Base-by-base conservation (phyloP, 2,888 invertebrate genomes). In the Coleophora deauratella region DNA sequence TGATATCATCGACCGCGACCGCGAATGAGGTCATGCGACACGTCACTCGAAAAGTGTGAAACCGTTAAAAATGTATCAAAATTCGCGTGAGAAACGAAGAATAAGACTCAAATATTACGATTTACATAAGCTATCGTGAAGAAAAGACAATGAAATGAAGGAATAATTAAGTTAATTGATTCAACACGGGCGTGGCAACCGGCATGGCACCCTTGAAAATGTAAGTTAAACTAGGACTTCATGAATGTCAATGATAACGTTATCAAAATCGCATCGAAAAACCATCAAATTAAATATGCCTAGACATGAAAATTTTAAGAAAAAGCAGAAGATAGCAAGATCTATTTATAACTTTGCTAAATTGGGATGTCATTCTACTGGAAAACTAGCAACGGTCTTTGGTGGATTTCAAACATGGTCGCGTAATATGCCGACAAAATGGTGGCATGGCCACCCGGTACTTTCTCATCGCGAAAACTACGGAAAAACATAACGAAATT, bases 401-500 rank as follows among this genome's bases (percentile, higher is more conserved):
- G 44, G 52, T 54, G 38, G 38, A 39, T 44, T 46, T 51, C 45
- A 39, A 55, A 57, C 46, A 46, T 42, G 52, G 55, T 45, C 57
- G 56, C 49, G n/a, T 54, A 41, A 41, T 41, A 54, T 41, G 66
- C 70, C 65, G 72, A 76, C 77, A 81, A 82, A 69, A 84, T 84
- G 82, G 81, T 71, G 78, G 73, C 72, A 55, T 64, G 62, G 50
- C 64, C 66, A 66, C 51, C 70, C 68, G 70, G 75, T 55, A 64
- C 57, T 58, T 57, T 46, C 39, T 6, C 44, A 46, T 35, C 37
- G 21, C 35, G 49, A 57, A 33, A 50, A 45, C 38, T 33, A 21
- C 7, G 35, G 21, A 45, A 54, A 47, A 43, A 36, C 6, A 3
- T 46, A 44, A 35, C 1, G 11, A 30, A 2, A 4, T 12, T 32